A percentile compares a stretch with the other conserved stretches of the same genome.
Evolutionary conservation across 37 sponge, comb jelly and placozoan species (phyloP).

Genomic region (Agelas oroides): DNA sequence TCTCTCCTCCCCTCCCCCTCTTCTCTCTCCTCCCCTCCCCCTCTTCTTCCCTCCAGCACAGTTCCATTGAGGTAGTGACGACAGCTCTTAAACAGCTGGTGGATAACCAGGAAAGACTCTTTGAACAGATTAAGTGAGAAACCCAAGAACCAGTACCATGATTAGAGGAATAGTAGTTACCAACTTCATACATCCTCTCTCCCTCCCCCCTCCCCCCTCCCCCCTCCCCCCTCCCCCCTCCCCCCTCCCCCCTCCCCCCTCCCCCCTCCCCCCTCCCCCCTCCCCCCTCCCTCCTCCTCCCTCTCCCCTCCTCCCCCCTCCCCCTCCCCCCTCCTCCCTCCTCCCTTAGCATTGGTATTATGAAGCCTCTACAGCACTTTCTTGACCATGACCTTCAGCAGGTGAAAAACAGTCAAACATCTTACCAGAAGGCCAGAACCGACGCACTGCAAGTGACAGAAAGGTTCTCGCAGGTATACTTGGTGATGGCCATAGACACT

Average conservation of each 20-base stretch:
- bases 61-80: conserved; percentile 51
- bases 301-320: not conserved
- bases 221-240: not conserved
- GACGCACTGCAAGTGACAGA: conserved; percentile 52
- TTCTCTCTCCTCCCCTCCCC: not conserved
- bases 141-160: too few species aligned
- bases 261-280: not conserved
- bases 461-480: conserved; percentile 70
- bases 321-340: not conserved
- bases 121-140: conserved; percentile 80
- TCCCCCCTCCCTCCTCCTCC: not conserved
- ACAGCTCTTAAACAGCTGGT: conserved; percentile 60
- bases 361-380: conserved; percentile 62
- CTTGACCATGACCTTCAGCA: conserved; percentile 45
- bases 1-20: too few species aligned
- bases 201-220: not conserved
- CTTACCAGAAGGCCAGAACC: conserved; percentile 56
- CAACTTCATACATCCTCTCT: too few species aligned
- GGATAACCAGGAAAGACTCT: conserved; percentile 76
- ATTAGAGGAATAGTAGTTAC: too few species aligned
- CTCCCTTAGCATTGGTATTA: conserved; percentile 51
- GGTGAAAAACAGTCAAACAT: conserved; percentile 44
- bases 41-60: conserved; percentile 8
- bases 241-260: not conserved
- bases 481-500: not conserved